phyloP scores from a whole-genome alignment of 2,888 invertebrate species.

The Mythimna lalbum region DNA sequence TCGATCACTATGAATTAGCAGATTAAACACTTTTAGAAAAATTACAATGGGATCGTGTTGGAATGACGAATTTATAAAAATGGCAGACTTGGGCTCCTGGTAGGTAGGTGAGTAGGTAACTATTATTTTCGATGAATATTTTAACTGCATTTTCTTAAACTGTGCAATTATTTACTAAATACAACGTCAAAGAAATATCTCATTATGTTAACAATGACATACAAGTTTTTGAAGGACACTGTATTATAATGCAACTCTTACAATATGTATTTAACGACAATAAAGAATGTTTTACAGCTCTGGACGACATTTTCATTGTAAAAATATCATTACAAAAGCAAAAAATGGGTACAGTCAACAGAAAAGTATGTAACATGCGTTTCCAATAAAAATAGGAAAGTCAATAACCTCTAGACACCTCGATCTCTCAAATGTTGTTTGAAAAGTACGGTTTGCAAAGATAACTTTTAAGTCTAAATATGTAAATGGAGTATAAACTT shows the following conservation, averaged over 20 bases:
- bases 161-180: constrained; percentile 8
- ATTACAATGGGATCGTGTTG: no score
- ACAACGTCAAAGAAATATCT: not conserved
- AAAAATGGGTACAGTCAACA: not conserved
- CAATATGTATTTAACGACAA: not conserved
- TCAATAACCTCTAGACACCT: no score
- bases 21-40: no score
- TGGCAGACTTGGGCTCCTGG: no score
- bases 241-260: not conserved
- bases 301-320: not conserved
- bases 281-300: not conserved
- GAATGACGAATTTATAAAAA: no score
- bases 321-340: not conserved
- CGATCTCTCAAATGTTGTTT: no score
- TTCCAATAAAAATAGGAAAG: no score
- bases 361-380: not conserved
- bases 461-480: no score
- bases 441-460: no score
- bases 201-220: not conserved
- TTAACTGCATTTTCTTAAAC: not conserved
- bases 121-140: not conserved
- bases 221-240: not conserved
- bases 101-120: not conserved
- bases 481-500: no score
- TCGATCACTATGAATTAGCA: no score